Percentiles rank a stretch among this genome's conserved stretches.
Conservation (phyloP, 1,140 invertebrate species). For the Drosophila lini region DNA sequence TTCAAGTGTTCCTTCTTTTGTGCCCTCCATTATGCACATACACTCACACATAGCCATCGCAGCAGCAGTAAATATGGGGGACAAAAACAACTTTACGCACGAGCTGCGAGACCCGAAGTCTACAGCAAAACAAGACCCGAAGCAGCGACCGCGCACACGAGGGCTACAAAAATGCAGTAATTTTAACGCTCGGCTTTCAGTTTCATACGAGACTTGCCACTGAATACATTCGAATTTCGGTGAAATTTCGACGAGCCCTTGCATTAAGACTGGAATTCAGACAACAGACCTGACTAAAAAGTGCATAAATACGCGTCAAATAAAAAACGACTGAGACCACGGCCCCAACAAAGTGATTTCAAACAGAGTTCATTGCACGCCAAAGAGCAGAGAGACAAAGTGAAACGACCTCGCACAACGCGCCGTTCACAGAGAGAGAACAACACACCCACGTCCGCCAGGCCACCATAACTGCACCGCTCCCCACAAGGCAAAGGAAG, state of each 20-base stretch:
- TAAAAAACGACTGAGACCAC: conserved; percentile 39
- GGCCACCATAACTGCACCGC: conserved; percentile 17
- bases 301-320: conserved; percentile 47
- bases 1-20: neutral
- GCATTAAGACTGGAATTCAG: conserved; percentile 54
- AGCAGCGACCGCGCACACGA: conserved; percentile 15
- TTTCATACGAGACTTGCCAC: conserved; percentile 60
- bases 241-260: conserved; percentile 27
- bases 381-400: conserved; percentile 61
- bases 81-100: conserved; percentile 45
- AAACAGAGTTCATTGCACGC: conserved; percentile 72
- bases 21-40: conserved; percentile 3
- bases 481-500: conserved; percentile 28
- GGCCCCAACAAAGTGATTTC: conserved; percentile 49
- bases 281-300: conserved; percentile 46
- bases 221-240: conserved; percentile 48
- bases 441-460: conserved; percentile 39
- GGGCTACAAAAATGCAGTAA: conserved; percentile 76
- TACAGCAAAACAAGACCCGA: conserved; percentile 55
- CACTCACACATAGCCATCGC: conserved; percentile 24
- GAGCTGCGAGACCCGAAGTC: conserved; percentile 48
- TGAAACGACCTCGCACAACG: conserved; percentile 77
- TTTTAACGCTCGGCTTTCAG: conserved; percentile 64
- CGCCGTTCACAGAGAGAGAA: conserved; percentile 44
- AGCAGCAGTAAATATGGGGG: conserved; percentile 16